These are phyloP conservation scores for Dasysyrphus tricinctus DNA, from an alignment of 2,888 invertebrate species.

Conservation along the genomic window DNA sequence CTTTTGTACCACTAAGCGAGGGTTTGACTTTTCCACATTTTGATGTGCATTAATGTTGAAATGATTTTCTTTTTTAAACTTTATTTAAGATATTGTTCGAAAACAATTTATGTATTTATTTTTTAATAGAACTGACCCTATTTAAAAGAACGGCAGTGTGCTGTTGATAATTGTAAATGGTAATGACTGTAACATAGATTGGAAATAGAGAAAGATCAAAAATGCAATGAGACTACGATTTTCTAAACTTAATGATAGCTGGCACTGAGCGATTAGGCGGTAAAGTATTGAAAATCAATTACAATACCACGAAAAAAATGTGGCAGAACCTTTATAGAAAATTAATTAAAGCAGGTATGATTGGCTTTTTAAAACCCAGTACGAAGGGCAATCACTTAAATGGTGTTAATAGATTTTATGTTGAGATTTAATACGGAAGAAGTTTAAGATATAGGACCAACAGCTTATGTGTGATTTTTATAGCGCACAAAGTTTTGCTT, in stretches of 20 bases:
- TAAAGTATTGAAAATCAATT: neutral
- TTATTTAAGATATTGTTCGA: no score
- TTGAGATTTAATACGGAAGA: neutral
- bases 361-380: neutral
- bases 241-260: no score
- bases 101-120: no score
- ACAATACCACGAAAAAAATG: neutral
- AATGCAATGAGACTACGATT: neutral
- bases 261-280: no score
- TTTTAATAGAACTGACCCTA: neutral
- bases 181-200: neutral
- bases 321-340: neutral
- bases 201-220: conserved; percentile 1
- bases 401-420: neutral
- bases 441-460: no score
- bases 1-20: no score
- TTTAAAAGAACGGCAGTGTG: neutral
- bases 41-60: no score
- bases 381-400: neutral
- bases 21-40: no score
- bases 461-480: conserved; percentile 11
- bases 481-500: neutral
- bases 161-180: neutral
- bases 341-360: neutral
- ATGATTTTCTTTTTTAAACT: no score